Percentiles rank a stretch among this genome's conserved stretches.
phyloP scores from a whole-genome alignment of 2,113 vertebrate genomes.

The Otolemur garnettii region DNA sequence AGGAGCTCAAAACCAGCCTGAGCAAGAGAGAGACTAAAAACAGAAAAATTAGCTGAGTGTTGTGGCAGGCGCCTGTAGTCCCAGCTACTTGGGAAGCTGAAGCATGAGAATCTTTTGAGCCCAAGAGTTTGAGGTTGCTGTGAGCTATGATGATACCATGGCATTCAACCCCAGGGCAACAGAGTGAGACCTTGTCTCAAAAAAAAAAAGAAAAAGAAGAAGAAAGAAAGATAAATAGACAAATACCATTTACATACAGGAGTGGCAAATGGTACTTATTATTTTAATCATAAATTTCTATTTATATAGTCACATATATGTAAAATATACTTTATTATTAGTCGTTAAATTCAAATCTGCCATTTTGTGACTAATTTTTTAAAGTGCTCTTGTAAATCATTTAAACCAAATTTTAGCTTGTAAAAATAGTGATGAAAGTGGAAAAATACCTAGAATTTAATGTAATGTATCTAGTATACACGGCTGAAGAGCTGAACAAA shows the following conservation, averaged over 20 bases:
- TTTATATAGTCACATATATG: neutral
- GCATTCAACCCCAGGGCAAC: too few relatives aligned
- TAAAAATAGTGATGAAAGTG: neutral
- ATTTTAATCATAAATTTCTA: slow-evolving; percentile 34
- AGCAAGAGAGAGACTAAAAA: too few relatives aligned
- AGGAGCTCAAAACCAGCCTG: too few relatives aligned
- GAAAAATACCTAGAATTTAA: neutral
- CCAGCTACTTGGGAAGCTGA: too few relatives aligned
- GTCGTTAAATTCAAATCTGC: slow-evolving; percentile 3
- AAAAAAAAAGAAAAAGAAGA: neutral
- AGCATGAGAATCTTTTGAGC: too few relatives aligned
- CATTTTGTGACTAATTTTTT: neutral
- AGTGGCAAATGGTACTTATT: neutral
- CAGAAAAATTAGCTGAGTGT: too few relatives aligned
- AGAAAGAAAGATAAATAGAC: neutral
- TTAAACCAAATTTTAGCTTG: neutral
- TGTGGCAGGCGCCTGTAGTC: too few relatives aligned
- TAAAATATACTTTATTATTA: neutral
- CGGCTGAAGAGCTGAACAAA: neutral
- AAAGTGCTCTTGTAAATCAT: neutral
- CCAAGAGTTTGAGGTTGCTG: too few relatives aligned
- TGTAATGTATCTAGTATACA: neutral
- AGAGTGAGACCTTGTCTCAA: too few relatives aligned
- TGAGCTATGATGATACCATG: too few relatives aligned
- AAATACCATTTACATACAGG: neutral